Base-by-base conservation (phyloP, 1,140 invertebrate genomes). In the Phymastichus coffea region DNA sequence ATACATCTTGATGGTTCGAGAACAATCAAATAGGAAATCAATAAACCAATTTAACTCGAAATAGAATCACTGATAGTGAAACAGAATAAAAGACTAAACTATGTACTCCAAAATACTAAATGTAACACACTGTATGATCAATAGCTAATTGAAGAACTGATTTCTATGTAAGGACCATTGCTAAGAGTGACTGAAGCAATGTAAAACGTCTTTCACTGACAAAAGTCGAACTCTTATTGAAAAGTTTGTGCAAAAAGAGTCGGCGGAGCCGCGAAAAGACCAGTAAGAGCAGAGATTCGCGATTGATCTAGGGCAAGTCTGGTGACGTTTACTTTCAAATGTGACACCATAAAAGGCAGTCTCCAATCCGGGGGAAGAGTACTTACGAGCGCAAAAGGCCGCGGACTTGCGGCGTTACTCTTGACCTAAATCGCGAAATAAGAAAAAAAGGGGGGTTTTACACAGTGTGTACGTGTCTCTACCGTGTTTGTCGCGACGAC, bases 301-400 rank as follows among this genome's bases (percentile, higher is more conserved):
- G 63, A 66, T 62, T 4, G 26, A 58, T 58, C 23, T 51, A 46
- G 38, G 26, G 26, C 38, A 51, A 51, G 38, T 26, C 57, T 26
- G 48, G 52, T 43, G 60, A 67, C 65, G 28, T 67, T 72, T 68
- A 69, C 69, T 73, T 73, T 67, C 26, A 74, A 77, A 74, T 71
- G 56, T 40, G 57, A 35, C 55, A 49, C 74, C 74, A 72, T 79
- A 80, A 77, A 80, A 73, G 78, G 78, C 62, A 70, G 65, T 75
- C 52, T 37, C 26, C 57, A 62, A 68, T 63, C 68, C 51, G 37
- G 46, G 66, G 62, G 63, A 54, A 65, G 61, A 59, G 63, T 56
- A 51, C 61, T 66, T 68, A 60, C 73, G 66, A 69, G 69, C 70
- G 70, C 67, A 76, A 79, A 76, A 77, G 73, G 69, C 25, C 19